Conservation (phyloP, 2,888 invertebrate species). For the Dione vanillae region DNA sequence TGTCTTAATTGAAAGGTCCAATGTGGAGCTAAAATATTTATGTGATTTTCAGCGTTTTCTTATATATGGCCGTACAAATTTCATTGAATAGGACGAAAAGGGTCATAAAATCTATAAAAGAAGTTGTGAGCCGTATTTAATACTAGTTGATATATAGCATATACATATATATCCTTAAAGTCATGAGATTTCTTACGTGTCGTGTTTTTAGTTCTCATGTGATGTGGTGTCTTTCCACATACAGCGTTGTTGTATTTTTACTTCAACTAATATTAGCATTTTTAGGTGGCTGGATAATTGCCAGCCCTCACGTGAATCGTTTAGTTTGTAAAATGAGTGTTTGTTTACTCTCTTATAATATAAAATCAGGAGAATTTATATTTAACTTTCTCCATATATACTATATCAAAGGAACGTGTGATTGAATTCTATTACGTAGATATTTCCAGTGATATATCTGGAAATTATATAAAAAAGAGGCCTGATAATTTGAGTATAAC, state of each 20-base stretch:
- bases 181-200: slow-evolving; percentile 58
- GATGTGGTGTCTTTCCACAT: slow-evolving; percentile 76
- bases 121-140: too few relatives aligned
- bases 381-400: slow-evolving; percentile 2
- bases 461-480: background rate
- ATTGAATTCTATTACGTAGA: background rate
- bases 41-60: too few relatives aligned
- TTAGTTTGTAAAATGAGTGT: slow-evolving; percentile 54
- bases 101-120: too few relatives aligned
- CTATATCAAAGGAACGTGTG: slow-evolving; percentile 5
- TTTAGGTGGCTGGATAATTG: slow-evolving; percentile 76
- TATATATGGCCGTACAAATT: too few relatives aligned
- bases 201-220: slow-evolving; percentile 49
- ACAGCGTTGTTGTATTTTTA: slow-evolving; percentile 71
- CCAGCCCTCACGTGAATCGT: slow-evolving; percentile 71
- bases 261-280: slow-evolving; percentile 78
- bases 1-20: too few relatives aligned
- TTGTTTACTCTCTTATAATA: slow-evolving; percentile 39
- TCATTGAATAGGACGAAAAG: too few relatives aligned
- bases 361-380: slow-evolving; percentile 14
- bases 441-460: background rate
- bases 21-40: too few relatives aligned
- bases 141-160: background rate
- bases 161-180: slow-evolving; percentile 44
- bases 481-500: background rate